phyloP scores from a whole-genome alignment of 2,113 vertebrate species.

The Sclerurus mexicanus region DNA sequence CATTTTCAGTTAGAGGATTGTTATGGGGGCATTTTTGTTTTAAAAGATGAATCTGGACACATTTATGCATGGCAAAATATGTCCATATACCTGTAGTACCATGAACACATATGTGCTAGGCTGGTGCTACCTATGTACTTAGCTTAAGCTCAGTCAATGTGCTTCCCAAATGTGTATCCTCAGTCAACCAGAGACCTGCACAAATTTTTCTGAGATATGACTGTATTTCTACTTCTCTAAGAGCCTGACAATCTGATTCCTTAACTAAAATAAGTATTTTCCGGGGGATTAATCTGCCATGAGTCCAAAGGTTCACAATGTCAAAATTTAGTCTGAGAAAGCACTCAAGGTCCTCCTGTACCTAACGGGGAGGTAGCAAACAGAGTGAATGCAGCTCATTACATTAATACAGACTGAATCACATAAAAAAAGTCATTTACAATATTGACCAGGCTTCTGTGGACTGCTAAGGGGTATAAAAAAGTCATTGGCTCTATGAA shows the following conservation, averaged over 20 bases:
- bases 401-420: neutral
- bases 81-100: neutral
- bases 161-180: fast-evolving
- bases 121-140: neutral
- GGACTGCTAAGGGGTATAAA: neutral
- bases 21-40: neutral
- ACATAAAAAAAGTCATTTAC: neutral
- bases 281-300: neutral
- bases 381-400: neutral
- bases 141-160: neutral
- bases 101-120: neutral
- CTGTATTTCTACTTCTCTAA: neutral
- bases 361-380: neutral
- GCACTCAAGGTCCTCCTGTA: neutral
- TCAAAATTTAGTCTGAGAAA: neutral
- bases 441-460: neutral
- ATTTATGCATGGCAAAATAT: neutral
- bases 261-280: neutral
- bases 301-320: neutral
- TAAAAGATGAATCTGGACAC: neutral
- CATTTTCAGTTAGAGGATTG: neutral
- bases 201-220: neutral
- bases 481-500: neutral
- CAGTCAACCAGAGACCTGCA: neutral
- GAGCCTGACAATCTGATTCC: neutral